A percentile compares a stretch with the other conserved stretches of the same genome.
Evolutionary conservation across 2,113 vertebrate genomes (phyloP).

Genomic region (Struthidea cinerea): DNA sequence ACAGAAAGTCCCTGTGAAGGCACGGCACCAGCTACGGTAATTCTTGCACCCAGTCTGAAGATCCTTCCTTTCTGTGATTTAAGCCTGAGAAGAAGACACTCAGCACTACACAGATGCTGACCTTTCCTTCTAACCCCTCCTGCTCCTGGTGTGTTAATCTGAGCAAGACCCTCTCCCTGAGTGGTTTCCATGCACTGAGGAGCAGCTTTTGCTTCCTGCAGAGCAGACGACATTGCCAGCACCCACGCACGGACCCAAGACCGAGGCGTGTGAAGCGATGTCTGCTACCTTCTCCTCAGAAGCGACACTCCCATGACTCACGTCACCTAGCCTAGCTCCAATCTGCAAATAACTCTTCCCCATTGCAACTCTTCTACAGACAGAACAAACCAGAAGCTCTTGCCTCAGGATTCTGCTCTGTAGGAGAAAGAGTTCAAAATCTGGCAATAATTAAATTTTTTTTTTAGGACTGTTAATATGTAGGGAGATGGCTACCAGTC

Average conservation of each 20-base stretch:
- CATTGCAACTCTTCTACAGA: background rate
- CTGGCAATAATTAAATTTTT: background rate
- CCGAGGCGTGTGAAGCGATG: fast-evolving
- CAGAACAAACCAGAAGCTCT: background rate
- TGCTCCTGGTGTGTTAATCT: background rate
- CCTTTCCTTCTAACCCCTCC: background rate
- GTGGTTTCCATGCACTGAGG: background rate
- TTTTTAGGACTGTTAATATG: background rate
- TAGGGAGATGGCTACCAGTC: background rate
- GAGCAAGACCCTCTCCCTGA: background rate
- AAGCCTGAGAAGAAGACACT: background rate
- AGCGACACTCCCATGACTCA: background rate
- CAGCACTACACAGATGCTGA: background rate
- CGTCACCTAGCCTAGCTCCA: background rate
- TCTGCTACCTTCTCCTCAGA: background rate
- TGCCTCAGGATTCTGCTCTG: background rate
- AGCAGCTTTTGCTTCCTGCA: background rate
- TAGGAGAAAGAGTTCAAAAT: background rate
- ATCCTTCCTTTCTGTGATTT: background rate
- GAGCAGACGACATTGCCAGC: fast-evolving
- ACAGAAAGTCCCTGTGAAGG: background rate
- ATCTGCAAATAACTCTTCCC: background rate
- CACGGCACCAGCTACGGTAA: background rate
- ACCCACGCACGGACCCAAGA: background rate
- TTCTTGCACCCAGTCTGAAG: background rate